Evolutionary conservation across 1,140 invertebrate genomes (phyloP).

Genomic region (Drosophila pallidifrons): DNA sequence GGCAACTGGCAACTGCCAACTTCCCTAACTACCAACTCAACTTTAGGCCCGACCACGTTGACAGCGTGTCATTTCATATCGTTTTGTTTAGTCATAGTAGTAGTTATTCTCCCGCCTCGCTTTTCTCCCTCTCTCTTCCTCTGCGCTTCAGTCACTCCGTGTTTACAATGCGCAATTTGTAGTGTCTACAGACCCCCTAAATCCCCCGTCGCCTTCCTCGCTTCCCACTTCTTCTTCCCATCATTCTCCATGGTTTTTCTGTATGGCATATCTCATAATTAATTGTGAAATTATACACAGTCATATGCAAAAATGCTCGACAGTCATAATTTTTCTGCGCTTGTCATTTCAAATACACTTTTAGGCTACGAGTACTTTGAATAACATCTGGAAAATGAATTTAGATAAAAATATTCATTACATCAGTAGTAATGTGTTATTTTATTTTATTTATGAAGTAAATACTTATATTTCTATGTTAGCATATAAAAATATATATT

Average conservation of each 20-base stretch:
- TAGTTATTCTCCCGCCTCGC: constrained; percentile 20
- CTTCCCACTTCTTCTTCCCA: constrained; percentile 15
- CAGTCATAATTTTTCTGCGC: constrained; percentile 58
- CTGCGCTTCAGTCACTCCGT: background rate
- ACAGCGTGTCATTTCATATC: constrained; percentile 77
- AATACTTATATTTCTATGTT: too few species aligned
- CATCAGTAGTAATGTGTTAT: too few species aligned
- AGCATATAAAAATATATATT: too few species aligned
- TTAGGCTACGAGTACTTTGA: background rate
- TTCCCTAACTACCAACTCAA: constrained; percentile 25
- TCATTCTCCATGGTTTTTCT: constrained; percentile 26
- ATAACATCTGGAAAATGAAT: background rate
- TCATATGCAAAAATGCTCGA: constrained; percentile 67
- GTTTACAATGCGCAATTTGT: constrained; percentile 41
- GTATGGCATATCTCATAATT: constrained; percentile 74
- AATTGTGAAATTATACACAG: constrained; percentile 79
- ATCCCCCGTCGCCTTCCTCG: background rate
- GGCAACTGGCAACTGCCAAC: constrained; percentile 27
- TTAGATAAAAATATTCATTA: background rate
- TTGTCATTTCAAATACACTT: constrained; percentile 56
- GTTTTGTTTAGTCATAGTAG: constrained; percentile 81
- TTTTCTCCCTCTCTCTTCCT: background rate
- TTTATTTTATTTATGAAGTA: background rate
- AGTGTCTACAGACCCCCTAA: constrained; percentile 17
- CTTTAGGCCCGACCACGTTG: constrained; percentile 58